These are phyloP conservation scores for Pogonomyrmex californicus DNA, from an alignment of 1,140 invertebrate genomes.

Conservation along the genomic window DNA sequence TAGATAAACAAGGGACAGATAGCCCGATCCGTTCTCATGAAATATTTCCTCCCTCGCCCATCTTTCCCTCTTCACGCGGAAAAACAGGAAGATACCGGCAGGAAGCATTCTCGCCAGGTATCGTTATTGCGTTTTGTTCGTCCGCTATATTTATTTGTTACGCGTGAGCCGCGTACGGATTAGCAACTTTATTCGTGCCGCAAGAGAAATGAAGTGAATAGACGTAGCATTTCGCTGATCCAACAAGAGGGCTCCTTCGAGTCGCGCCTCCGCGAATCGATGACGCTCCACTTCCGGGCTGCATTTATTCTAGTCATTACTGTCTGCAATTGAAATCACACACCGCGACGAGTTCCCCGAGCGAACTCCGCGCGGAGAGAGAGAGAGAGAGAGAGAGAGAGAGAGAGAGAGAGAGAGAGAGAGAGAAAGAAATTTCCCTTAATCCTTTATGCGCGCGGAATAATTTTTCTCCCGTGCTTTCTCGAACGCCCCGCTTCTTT, in stretches of 20 bases:
- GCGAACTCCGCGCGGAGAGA: background rate
- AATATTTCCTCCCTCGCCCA: background rate
- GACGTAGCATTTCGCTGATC: conserved; percentile 36
- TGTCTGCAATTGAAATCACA: conserved; percentile 55
- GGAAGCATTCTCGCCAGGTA: conserved; percentile 1
- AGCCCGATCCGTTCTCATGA: background rate
- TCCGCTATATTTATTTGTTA: conserved; percentile 3
- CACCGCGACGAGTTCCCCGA: background rate
- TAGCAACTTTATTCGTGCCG: conserved; percentile 30
- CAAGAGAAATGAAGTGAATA: conserved; percentile 34
- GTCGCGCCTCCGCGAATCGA: conserved; percentile 41
- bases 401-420: too few species aligned
- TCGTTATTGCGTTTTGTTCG: conserved; percentile 2
- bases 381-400: too few species aligned
- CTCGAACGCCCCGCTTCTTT: conserved; percentile 28
- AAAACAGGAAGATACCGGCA: background rate
- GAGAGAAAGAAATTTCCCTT: conserved; percentile 14
- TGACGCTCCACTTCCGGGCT: conserved; percentile 41
- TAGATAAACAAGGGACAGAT: background rate
- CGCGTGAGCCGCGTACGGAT: background rate
- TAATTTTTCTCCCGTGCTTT: conserved; percentile 31
- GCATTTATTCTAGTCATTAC: conserved; percentile 48
- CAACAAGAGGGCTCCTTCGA: conserved; percentile 19
- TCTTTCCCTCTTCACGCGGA: background rate
- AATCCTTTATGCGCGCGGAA: conserved; percentile 41